These are phyloP conservation scores for Mya arenaria DNA, from an alignment of 1,140 invertebrate species.

Conservation along the genomic window DNA sequence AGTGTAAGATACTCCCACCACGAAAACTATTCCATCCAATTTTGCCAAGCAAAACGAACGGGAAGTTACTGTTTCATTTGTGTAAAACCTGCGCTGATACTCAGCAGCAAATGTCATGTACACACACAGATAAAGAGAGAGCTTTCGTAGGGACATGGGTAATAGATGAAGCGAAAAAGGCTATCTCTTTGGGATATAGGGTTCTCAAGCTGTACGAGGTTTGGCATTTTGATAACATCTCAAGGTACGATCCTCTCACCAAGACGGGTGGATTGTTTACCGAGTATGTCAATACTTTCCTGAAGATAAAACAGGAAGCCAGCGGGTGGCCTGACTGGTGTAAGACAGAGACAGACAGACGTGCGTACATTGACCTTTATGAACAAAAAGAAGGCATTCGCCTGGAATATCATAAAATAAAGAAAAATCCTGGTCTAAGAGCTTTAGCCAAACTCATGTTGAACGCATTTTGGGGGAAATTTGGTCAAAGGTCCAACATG, in stretches of 20 bases:
- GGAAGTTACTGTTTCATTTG: background rate
- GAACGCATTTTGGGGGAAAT: slow-evolving; percentile 3
- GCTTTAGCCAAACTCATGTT: slow-evolving; percentile 50
- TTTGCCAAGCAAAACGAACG: background rate
- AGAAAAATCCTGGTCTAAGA: slow-evolving; percentile 72
- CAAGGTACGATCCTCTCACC: background rate
- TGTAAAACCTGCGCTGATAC: background rate
- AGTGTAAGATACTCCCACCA: background rate
- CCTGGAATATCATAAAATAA: slow-evolving; percentile 73
- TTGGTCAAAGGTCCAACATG: background rate
- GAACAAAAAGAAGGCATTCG: slow-evolving; percentile 70
- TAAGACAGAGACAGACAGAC: slow-evolving; percentile 33
- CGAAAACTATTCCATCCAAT: background rate
- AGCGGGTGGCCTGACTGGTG: slow-evolving; percentile 54
- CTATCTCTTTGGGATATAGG: background rate
- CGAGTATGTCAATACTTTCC: too few species aligned
- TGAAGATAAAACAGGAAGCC: slow-evolving; percentile 62
- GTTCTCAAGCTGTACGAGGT: background rate
- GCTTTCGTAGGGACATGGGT: background rate
- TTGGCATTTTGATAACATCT: background rate
- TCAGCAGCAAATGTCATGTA: background rate
- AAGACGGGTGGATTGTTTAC: slow-evolving; percentile 32
- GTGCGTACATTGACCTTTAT: slow-evolving; percentile 66
- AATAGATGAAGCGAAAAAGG: background rate
- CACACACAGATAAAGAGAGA: background rate